phyloP scores from a whole-genome alignment of 2,797 vertebrate species.

The Betta splendens region DNA sequence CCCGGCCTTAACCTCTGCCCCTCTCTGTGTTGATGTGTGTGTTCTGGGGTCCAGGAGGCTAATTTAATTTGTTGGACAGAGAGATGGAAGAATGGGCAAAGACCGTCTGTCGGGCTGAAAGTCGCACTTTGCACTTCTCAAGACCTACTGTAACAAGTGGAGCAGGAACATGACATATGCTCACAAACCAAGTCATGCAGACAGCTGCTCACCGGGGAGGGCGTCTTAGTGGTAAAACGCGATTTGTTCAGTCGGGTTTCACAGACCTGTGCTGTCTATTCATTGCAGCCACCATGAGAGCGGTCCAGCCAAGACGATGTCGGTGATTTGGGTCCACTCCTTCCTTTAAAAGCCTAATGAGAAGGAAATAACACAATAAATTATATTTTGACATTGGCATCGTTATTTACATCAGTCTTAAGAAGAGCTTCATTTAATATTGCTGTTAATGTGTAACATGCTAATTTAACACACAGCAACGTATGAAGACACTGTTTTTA shows the following conservation, averaged over 20 bases:
- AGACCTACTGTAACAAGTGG: constrained; percentile 68
- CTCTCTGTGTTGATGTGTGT: constrained; percentile 74
- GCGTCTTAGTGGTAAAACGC: neutral
- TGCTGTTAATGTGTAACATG: neutral
- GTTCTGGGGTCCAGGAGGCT: constrained; percentile 80
- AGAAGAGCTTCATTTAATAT: neutral
- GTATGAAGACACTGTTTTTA: neutral
- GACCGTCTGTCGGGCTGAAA: constrained; percentile 78
- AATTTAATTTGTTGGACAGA: constrained; percentile 83
- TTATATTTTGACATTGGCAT: neutral
- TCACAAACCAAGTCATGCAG: constrained; percentile 25
- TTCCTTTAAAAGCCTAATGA: constrained; percentile 84
- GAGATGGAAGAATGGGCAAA: constrained; percentile 67
- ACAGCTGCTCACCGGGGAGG: constrained; percentile 43
- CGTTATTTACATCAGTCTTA: neutral
- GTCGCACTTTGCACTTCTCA: constrained; percentile 74
- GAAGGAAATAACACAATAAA: constrained; percentile 24
- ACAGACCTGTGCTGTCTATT: constrained; percentile 88
- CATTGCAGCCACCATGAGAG: constrained; percentile 95
- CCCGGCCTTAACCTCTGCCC: constrained; percentile 76
- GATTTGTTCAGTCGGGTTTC: constrained; percentile 8
- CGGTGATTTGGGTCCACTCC: constrained; percentile 87
- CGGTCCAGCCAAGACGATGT: constrained; percentile 92
- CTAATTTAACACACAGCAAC: neutral
- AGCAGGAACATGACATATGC: constrained; percentile 52